These are phyloP conservation scores for Opisthocomus hoazin DNA, from an alignment of 2,113 vertebrate species.

Conservation along the genomic window DNA sequence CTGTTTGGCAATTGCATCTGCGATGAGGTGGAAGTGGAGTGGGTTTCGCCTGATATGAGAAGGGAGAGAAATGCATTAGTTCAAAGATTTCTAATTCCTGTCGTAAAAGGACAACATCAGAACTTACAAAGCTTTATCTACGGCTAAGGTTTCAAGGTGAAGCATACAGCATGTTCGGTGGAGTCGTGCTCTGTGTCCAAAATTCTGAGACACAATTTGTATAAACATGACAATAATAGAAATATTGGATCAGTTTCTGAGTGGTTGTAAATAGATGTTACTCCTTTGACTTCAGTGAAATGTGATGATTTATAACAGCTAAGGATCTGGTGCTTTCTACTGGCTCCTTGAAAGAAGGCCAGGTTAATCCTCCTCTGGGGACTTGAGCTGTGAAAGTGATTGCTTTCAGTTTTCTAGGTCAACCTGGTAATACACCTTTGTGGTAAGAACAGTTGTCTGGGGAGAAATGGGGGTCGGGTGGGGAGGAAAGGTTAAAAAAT, in stretches of 20 bases:
- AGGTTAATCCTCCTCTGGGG: not conserved
- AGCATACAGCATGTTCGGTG: accelerated
- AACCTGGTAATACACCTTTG: not conserved
- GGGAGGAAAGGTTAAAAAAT: not conserved
- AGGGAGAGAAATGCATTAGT: not conserved
- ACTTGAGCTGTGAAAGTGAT: not conserved
- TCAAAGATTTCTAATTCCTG: not conserved
- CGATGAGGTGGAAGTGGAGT: slow-evolving; percentile 96
- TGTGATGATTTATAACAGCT: not conserved
- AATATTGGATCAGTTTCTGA: not conserved
- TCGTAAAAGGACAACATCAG: not conserved
- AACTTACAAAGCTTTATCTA: not conserved
- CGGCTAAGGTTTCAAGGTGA: not conserved
- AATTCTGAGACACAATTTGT: not conserved
- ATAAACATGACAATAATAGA: not conserved
- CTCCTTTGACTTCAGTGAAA: not conserved
- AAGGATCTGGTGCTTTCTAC: not conserved
- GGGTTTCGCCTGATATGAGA: slow-evolving; percentile 84
- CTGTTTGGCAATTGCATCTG: slow-evolving; percentile 93
- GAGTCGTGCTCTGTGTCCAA: not conserved
- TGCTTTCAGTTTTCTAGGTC: not conserved
- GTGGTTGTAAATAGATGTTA: not conserved
- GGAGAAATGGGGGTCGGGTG: not conserved
- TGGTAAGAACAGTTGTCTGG: not conserved
- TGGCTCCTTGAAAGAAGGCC: not conserved